phyloP scores from a whole-genome alignment of 2,888 invertebrate genomes.

The Agrotis exclamationis region DNA sequence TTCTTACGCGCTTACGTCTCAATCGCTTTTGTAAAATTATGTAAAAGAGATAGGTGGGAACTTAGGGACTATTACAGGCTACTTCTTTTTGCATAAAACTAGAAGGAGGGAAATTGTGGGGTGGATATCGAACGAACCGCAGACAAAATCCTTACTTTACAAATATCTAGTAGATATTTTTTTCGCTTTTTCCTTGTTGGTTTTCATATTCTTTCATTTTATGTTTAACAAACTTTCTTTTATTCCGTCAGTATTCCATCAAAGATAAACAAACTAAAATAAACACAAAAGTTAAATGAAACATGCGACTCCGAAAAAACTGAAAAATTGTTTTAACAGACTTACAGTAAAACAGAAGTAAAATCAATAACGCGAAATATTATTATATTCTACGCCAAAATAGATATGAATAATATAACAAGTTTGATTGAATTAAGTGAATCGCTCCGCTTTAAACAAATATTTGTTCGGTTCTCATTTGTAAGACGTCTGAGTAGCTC shows the following conservation, averaged over 20 bases:
- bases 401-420: constrained; percentile 66
- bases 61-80: no score
- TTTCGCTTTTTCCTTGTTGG: background rate
- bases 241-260: background rate
- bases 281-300: constrained; percentile 14
- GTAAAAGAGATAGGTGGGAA: no score
- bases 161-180: no score
- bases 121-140: no score
- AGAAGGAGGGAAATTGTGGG: no score
- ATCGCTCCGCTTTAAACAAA: constrained; percentile 76
- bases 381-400: constrained; percentile 22
- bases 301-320: background rate
- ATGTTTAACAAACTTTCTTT: background rate
- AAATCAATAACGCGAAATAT: constrained; percentile 33
- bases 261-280: constrained; percentile 27
- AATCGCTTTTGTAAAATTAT: no score
- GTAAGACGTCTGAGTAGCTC: constrained; percentile 85
- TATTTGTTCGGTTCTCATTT: constrained; percentile 85
- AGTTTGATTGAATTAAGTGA: constrained; percentile 71
- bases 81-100: no score
- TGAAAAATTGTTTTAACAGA: background rate
- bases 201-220: background rate
- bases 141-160: no score
- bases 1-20: no score
- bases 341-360: constrained; percentile 5